These are phyloP conservation scores for Syrrhaptes paradoxus DNA, from an alignment of 2,113 vertebrate genomes.

Conservation along the genomic window DNA sequence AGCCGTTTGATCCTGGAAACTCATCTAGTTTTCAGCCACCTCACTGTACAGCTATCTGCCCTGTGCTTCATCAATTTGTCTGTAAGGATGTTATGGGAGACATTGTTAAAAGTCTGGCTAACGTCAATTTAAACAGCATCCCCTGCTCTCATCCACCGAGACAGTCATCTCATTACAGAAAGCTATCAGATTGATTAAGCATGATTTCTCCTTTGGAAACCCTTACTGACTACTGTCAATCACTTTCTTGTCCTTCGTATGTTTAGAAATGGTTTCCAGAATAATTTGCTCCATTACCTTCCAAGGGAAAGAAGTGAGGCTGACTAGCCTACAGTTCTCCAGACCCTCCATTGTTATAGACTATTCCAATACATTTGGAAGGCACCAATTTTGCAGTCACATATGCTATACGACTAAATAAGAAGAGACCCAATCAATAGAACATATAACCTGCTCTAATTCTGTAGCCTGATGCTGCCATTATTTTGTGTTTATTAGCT, in stretches of 20 bases:
- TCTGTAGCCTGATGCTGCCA: not conserved
- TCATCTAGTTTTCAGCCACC: not conserved
- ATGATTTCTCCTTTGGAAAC: not conserved
- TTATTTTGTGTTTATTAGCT: not conserved
- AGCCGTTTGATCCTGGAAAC: not conserved
- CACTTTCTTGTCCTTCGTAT: not conserved
- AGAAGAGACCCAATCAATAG: not conserved
- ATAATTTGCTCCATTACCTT: not conserved
- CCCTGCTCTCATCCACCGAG: not conserved
- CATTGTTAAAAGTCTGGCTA: not conserved
- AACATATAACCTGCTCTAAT: not conserved
- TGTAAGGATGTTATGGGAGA: not conserved
- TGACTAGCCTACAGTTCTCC: not conserved
- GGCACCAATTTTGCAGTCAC: not conserved
- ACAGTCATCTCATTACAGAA: not conserved
- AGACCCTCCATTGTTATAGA: not conserved
- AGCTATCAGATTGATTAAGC: accelerated
- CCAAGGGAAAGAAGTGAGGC: not conserved
- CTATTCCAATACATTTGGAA: not conserved
- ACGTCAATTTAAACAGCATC: not conserved
- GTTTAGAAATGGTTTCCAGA: not conserved
- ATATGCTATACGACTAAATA: not conserved
- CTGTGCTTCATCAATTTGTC: not conserved
- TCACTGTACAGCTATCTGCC: not conserved
- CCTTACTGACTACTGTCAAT: not conserved